phyloP scores from a whole-genome alignment of 1,140 invertebrate genomes.

The Apis florea region DNA sequence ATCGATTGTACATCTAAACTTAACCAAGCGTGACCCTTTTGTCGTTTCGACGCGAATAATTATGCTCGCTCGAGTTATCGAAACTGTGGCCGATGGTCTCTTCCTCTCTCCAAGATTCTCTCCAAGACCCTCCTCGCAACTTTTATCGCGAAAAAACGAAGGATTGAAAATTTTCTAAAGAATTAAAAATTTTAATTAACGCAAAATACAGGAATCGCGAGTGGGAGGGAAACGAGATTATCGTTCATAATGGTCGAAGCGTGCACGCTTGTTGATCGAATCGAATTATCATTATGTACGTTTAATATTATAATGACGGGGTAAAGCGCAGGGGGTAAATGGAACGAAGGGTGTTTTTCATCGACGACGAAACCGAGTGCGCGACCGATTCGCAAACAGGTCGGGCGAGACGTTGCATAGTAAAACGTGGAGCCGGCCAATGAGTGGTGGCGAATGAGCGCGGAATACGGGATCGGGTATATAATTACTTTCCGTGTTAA shows the following conservation, averaged over 20 bases:
- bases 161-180: too few species aligned
- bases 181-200: too few species aligned
- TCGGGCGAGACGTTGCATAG: background rate
- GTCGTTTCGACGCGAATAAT: slow-evolving; percentile 21
- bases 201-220: too few species aligned
- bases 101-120: too few species aligned
- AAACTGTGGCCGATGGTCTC: too few species aligned
- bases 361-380: background rate
- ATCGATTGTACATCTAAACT: slow-evolving; percentile 36
- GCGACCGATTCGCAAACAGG: background rate
- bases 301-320: slow-evolving; percentile 14
- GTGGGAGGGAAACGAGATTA: slow-evolving; percentile 13
- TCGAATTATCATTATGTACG: background rate
- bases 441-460: too few species aligned
- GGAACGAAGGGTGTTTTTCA: slow-evolving; percentile 21
- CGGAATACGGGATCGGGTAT: background rate
- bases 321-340: background rate
- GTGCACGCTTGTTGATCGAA: background rate
- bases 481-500: slow-evolving; percentile 31
- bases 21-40: slow-evolving; percentile 24
- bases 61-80: background rate
- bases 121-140: too few species aligned
- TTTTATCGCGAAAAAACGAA: too few species aligned
- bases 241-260: background rate
- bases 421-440: background rate